Base-by-base conservation (phyloP, 2,797 vertebrate species). In the Betta splendens region DNA sequence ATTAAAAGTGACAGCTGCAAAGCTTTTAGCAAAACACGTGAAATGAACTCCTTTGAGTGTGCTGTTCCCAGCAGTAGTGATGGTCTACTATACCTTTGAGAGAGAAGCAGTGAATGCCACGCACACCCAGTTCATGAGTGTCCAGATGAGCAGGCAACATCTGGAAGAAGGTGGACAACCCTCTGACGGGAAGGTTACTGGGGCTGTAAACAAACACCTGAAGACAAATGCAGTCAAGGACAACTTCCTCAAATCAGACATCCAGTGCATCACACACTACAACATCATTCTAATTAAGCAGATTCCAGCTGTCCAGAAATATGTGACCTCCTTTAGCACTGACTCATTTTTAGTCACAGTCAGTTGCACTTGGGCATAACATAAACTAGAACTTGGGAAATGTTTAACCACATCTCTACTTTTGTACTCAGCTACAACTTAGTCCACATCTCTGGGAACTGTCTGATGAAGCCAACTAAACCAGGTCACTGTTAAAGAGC, bases 151-250 rank as follows among this genome's bases (percentile, higher is more conserved):
- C 40, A 50, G 85, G 72, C 35, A 94, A 78, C 18, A 54, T 77
- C 45, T 71, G 79, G 56, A 92, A 66, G 71, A 92, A 91, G 50
- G 52, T 52, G 20, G 74, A 69, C 17, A 78, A 71, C 16, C 57
- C 57, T 57, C 73, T 64, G 43, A 91, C 13, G 4, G 92, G 91
- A 72, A 92, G 55, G 44, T 87, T 89, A 52, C 86, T 85, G 33
- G 91, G 89, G 66, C 81, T 77, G 60, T 88, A 92, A 26, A 91
- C 71, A 50, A 92, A 62, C 40, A 94, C 66, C 64, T 93, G 49
- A 35, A 58, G 46, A 66, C 49, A 74, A 15, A 28, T 12, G 22
- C 44, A 50, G 81, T 92, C 80, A 90, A 90, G 87, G 83, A 77
- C 20, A 26, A 63, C 56, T 67, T 55, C 58, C 39, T 20, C 1